These are phyloP conservation scores for Aphidius ervi DNA, from an alignment of 1,140 invertebrate species.

Conservation along the genomic window DNA sequence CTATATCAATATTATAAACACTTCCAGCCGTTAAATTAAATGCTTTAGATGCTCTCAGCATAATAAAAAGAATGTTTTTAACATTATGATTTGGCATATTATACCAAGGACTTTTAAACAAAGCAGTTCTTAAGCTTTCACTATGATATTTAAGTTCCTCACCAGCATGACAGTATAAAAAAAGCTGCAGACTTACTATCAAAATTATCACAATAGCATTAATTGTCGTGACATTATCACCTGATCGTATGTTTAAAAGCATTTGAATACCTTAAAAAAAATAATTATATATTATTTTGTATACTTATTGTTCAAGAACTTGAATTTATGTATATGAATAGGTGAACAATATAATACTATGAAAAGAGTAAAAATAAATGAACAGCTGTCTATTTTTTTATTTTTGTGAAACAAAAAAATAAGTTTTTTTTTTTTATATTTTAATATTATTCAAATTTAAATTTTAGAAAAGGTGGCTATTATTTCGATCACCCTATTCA, in stretches of 20 bases:
- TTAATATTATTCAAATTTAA: too few relatives aligned
- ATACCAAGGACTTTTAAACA: slow-evolving; percentile 29
- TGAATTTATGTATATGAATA: too few relatives aligned
- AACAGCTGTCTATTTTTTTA: too few relatives aligned
- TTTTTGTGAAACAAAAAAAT: too few relatives aligned
- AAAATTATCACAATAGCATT: slow-evolving; percentile 19
- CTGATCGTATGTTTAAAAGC: slow-evolving; percentile 21
- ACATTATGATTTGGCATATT: slow-evolving; percentile 23
- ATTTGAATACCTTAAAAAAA: slow-evolving; percentile 27
- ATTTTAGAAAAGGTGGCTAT: too few relatives aligned
- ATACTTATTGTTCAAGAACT: too few relatives aligned
- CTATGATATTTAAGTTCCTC: slow-evolving; percentile 24
- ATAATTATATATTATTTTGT: not conserved
- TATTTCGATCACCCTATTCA: too few relatives aligned
- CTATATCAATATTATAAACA: slow-evolving; percentile 28
- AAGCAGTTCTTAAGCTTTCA: slow-evolving; percentile 19
- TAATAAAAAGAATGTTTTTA: slow-evolving; percentile 26
- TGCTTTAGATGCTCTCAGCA: slow-evolving; percentile 27
- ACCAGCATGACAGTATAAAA: slow-evolving; percentile 28
- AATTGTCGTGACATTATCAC: not conserved
- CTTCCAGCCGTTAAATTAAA: slow-evolving; percentile 29
- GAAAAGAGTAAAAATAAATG: too few relatives aligned
- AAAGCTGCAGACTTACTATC: slow-evolving; percentile 27
- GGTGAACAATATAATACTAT: too few relatives aligned
- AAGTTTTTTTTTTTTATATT: too few relatives aligned